Conservation (phyloP, 2,113 vertebrate genomes). For the Raphicerus campestris region DNA sequence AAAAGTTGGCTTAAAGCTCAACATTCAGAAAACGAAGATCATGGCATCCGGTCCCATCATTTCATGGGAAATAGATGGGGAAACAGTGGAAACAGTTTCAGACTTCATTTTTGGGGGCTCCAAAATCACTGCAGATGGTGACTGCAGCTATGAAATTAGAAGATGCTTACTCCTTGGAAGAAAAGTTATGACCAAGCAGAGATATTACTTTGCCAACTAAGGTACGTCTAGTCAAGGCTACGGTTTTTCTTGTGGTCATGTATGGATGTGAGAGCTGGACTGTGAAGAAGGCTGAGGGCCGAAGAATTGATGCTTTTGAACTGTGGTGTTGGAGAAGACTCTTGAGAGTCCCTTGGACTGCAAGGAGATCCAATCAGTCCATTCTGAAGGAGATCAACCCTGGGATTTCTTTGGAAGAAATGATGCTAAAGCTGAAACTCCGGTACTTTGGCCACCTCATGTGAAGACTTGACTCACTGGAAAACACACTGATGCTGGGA, state of each 20-base stretch:
- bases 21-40: background rate
- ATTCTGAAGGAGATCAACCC: no score
- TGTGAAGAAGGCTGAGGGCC: background rate
- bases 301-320: background rate
- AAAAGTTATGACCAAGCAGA: background rate
- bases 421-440: no score
- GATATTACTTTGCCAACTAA: background rate
- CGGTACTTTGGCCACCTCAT: no score
- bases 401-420: no score
- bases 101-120: background rate
- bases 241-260: background rate
- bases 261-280: background rate
- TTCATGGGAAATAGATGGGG: background rate
- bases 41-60: background rate
- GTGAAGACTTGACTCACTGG: no score
- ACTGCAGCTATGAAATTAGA: background rate
- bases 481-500: no score
- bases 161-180: background rate
- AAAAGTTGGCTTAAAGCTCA: background rate
- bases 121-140: background rate
- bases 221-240: background rate
- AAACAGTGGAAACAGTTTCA: background rate
- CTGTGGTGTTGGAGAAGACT: no score
- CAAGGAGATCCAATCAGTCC: no score
- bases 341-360: no score